A percentile compares a stretch with the other conserved stretches of the same genome.
phyloP scores from a whole-genome alignment of 1,140 invertebrate species.

The Drosophila kohkoa region DNA sequence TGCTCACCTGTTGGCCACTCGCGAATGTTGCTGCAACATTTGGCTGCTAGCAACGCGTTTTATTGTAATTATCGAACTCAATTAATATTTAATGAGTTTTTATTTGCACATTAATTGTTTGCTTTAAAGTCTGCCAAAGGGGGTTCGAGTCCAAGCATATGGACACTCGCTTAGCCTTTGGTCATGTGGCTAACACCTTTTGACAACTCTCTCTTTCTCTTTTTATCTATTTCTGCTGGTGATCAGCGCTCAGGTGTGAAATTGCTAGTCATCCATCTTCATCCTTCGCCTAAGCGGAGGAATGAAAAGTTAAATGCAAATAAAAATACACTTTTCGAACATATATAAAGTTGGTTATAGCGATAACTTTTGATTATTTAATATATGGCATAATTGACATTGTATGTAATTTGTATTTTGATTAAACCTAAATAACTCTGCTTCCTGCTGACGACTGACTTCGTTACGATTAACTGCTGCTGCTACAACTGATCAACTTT shows the following conservation, averaged over 20 bases:
- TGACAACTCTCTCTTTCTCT: slow-evolving; percentile 30
- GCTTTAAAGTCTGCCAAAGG: slow-evolving; percentile 43
- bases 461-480: no score
- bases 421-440: no score
- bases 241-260: slow-evolving; percentile 65
- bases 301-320: background rate
- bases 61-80: slow-evolving; percentile 77
- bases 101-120: slow-evolving; percentile 80
- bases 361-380: no score
- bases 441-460: no score
- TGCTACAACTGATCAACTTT: no score
- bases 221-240: background rate
- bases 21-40: slow-evolving; percentile 56
- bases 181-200: slow-evolving; percentile 49
- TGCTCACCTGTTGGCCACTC: slow-evolving; percentile 29
- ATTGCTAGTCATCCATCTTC: slow-evolving; percentile 62
- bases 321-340: no score
- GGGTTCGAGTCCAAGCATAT: background rate
- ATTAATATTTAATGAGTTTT: slow-evolving; percentile 78
- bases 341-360: no score
- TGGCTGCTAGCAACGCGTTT: slow-evolving; percentile 12
- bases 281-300: background rate
- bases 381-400: no score
- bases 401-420: no score
- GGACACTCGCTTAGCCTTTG: background rate